phyloP scores from a whole-genome alignment of 2,888 invertebrate genomes.

The Acanthopleura granulata region DNA sequence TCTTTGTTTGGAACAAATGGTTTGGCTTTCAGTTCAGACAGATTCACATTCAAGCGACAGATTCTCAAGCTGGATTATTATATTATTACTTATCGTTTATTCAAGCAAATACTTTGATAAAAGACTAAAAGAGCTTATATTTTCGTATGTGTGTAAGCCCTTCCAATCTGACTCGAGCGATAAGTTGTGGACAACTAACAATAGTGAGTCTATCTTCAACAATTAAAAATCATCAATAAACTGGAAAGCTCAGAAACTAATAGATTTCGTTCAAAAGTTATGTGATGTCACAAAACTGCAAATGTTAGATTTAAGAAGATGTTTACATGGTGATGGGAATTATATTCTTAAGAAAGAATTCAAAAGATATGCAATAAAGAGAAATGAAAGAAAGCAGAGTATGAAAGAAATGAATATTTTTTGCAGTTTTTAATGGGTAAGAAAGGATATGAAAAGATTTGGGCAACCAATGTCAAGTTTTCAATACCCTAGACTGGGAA shows the following conservation, averaged over 20 bases:
- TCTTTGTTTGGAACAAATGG: too few species aligned
- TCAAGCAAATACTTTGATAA: not conserved
- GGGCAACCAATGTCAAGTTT: too few species aligned
- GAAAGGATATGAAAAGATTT: too few species aligned
- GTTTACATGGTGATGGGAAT: not conserved
- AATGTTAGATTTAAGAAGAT: not conserved
- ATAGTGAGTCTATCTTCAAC: not conserved
- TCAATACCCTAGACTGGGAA: too few species aligned
- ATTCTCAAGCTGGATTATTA: not conserved
- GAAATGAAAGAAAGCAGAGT: too few species aligned
- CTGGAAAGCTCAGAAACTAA: slow-evolving; percentile 1
- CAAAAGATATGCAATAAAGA: not conserved
- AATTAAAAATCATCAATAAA: slow-evolving; percentile 18
- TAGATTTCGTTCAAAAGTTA: not conserved
- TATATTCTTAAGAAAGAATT: not conserved
- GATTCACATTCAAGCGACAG: too few species aligned
- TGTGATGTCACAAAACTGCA: not conserved
- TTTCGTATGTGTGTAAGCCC: not conserved
- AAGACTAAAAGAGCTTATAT: not conserved
- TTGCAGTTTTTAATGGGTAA: too few species aligned
- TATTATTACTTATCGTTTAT: not conserved
- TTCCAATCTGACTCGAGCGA: not conserved
- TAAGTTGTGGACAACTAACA: not conserved
- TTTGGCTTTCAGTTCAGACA: too few species aligned
- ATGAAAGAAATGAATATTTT: too few species aligned